Conservation (phyloP, 1,140 invertebrate species). For the Drosophila repleta region DNA sequence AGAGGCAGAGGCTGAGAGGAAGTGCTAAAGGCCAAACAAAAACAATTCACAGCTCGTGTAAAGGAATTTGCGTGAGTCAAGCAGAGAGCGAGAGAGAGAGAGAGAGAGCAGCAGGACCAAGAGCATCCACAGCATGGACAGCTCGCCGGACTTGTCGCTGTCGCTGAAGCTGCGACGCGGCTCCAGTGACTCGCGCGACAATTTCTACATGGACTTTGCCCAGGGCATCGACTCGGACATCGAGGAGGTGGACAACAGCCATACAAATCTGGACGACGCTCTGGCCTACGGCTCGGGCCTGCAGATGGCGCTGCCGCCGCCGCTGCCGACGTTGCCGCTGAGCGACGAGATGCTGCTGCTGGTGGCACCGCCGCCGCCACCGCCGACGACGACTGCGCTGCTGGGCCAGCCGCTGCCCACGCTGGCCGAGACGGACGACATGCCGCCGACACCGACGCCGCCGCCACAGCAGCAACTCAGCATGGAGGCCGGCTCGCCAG, state of each 20-base stretch:
- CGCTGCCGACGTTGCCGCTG: slow-evolving; percentile 51
- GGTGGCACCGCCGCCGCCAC: slow-evolving; percentile 63
- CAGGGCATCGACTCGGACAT: slow-evolving; percentile 94
- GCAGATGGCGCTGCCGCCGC: slow-evolving; percentile 39
- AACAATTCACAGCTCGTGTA: slow-evolving; percentile 6
- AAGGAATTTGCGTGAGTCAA: slow-evolving; percentile 5
- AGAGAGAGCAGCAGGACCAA: background rate
- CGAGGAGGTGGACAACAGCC: slow-evolving; percentile 90
- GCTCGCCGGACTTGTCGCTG: slow-evolving; percentile 91
- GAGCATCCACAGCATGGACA: slow-evolving; percentile 88
- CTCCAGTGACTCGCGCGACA: slow-evolving; percentile 93
- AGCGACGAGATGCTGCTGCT: slow-evolving; percentile 63
- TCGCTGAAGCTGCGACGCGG: slow-evolving; percentile 91
- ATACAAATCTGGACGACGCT: slow-evolving; percentile 53
- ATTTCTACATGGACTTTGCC: slow-evolving; percentile 95
- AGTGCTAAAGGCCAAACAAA: slow-evolving; percentile 5
- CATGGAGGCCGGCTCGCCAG: slow-evolving; percentile 42
- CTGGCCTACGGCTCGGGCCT: slow-evolving; percentile 21
- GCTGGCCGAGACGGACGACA: slow-evolving; percentile 74
- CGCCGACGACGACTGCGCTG: slow-evolving; percentile 40
- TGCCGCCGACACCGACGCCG: slow-evolving; percentile 78
- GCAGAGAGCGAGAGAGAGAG: background rate
- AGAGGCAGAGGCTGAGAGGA: background rate
- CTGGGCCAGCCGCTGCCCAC: slow-evolving; percentile 69
- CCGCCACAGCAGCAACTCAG: slow-evolving; percentile 62